These are phyloP conservation scores for Drosophila picticornis DNA, from an alignment of 2,888 invertebrate species.

Conservation along the genomic window DNA sequence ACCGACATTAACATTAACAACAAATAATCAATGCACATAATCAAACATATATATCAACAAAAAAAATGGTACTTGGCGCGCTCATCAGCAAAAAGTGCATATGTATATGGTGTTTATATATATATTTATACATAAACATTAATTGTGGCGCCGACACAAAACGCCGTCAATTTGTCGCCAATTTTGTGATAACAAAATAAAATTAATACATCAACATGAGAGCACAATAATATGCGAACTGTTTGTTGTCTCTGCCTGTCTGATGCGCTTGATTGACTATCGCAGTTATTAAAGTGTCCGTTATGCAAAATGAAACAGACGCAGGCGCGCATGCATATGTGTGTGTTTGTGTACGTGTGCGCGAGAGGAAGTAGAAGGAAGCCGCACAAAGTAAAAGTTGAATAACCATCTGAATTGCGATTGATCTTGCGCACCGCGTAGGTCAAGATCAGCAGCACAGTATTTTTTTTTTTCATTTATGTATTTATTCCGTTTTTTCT, in stretches of 20 bases:
- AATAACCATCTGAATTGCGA: conserved; percentile 75
- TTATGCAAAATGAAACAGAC: conserved; percentile 55
- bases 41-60: background rate
- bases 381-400: conserved; percentile 65
- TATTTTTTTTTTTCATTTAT: conserved; percentile 13
- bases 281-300: conserved; percentile 65
- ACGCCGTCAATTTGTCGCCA: conserved; percentile 70
- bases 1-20: conserved; percentile 41
- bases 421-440: conserved; percentile 69
- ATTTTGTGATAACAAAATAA: conserved; percentile 60
- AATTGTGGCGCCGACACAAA: conserved; percentile 42
- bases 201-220: conserved; percentile 15
- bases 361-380: conserved; percentile 53
- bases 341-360: background rate
- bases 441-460: conserved; percentile 76
- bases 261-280: conserved; percentile 6
- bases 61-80: conserved; percentile 15
- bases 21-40: conserved; percentile 29
- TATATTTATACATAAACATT: conserved; percentile 1
- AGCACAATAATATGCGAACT: conserved; percentile 25
- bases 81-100: conserved; percentile 4
- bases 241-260: conserved; percentile 11
- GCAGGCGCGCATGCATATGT: background rate
- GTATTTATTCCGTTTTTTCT: background rate
- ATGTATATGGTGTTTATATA: background rate